These are phyloP conservation scores for Saccostrea glomerata DNA, from an alignment of 1,140 invertebrate genomes.

Conservation along the genomic window DNA sequence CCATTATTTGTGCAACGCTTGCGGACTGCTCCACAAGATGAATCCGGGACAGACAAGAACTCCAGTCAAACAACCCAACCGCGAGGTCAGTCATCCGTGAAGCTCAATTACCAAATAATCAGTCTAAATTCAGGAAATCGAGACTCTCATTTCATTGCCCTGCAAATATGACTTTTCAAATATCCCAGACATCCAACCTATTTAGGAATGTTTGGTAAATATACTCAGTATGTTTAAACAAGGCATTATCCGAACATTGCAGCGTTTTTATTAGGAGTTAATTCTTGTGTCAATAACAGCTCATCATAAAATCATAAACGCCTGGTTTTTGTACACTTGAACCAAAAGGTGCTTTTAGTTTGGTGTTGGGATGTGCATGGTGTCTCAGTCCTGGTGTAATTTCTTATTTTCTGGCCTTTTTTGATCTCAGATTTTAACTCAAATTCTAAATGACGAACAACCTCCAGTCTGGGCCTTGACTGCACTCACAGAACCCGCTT, in stretches of 20 bases:
- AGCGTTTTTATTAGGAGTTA: conserved; percentile 29
- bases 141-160: conserved; percentile 5
- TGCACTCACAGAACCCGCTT: background rate
- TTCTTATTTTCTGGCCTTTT: conserved; percentile 31
- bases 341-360: background rate
- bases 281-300: conserved; percentile 38
- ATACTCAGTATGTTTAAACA: conserved; percentile 35
- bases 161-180: conserved; percentile 37
- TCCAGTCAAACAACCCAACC: conserved; percentile 92
- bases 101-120: background rate
- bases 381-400: background rate
- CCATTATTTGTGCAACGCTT: conserved; percentile 81
- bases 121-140: background rate
- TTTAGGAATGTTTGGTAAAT: conserved; percentile 25
- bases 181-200: conserved; percentile 8
- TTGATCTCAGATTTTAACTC: conserved; percentile 13
- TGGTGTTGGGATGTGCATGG: conserved; percentile 34
- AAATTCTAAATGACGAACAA: conserved; percentile 30
- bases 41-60: conserved; percentile 95
- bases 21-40: conserved; percentile 99
- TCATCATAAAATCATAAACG: conserved; percentile 32
- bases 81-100: conserved; percentile 27
- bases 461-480: background rate
- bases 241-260: conserved; percentile 16
- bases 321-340: conserved; percentile 24